Conservation (phyloP, 2,888 invertebrate genomes). For the Orthosia cruda region DNA sequence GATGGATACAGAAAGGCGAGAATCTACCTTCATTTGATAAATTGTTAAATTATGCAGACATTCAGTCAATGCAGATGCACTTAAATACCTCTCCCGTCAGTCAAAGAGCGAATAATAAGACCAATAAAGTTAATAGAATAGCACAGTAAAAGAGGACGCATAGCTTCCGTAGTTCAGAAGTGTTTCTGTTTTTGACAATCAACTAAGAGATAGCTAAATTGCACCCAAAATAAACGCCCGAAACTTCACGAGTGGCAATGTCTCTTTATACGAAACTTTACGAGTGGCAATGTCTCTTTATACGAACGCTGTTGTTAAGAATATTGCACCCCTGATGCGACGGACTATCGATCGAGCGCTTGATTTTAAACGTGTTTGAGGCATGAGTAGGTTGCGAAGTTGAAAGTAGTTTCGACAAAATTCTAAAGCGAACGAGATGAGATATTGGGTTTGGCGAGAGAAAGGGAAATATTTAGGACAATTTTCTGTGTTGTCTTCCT, state of each 20-base stretch:
- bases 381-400: neutral
- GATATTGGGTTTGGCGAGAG: neutral
- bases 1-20: too few species aligned
- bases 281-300: conserved; percentile 11
- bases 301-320: neutral
- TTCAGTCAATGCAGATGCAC: neutral
- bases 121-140: conserved; percentile 17
- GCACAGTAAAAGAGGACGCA: conserved; percentile 21
- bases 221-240: conserved; percentile 29
- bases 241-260: conserved; percentile 20
- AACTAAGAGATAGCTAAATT: conserved; percentile 34
- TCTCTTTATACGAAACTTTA: conserved; percentile 32
- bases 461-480: neutral
- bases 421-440: neutral
- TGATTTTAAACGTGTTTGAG: neutral
- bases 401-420: neutral
- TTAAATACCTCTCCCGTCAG: neutral
- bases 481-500: neutral
- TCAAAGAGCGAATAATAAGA: conserved; percentile 8
- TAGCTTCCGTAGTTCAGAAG: conserved; percentile 8
- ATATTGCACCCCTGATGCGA: conserved; percentile 9
- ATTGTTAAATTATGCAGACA: neutral
- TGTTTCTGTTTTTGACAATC: conserved; percentile 32
- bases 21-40: neutral
- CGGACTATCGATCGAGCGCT: neutral